phyloP scores from a whole-genome alignment of 2,113 vertebrate genomes.

The Nipponia nippon region DNA sequence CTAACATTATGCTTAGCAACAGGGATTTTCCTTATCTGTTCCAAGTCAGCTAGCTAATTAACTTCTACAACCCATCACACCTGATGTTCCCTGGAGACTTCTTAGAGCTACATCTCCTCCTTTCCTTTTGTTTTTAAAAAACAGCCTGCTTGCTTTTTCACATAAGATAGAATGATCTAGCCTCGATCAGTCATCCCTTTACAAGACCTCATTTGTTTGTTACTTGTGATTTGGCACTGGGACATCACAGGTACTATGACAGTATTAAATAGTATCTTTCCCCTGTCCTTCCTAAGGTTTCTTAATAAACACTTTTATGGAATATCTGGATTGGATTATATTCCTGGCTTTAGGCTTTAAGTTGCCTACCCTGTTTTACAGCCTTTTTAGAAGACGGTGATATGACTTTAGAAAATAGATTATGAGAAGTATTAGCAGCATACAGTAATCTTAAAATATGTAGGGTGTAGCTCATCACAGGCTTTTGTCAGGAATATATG shows the following conservation, averaged over 20 bases:
- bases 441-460: neutral
- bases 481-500: neutral
- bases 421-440: neutral
- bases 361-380: neutral
- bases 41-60: neutral
- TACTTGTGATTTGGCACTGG: neutral
- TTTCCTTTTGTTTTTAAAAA: neutral
- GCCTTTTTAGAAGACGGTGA: neutral
- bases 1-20: neutral
- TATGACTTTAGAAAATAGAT: neutral
- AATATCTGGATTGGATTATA: neutral
- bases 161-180: neutral
- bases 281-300: neutral
- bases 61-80: neutral
- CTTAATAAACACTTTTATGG: neutral
- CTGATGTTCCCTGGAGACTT: neutral
- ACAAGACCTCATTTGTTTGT: neutral
- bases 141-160: neutral
- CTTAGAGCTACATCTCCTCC: neutral
- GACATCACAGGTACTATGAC: neutral
- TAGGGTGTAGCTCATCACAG: neutral
- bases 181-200: neutral
- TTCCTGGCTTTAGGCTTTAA: neutral
- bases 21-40: neutral
- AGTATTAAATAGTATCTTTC: neutral